phyloP scores from a whole-genome alignment of 2,888 invertebrate genomes.

The Erannis defoliaria region DNA sequence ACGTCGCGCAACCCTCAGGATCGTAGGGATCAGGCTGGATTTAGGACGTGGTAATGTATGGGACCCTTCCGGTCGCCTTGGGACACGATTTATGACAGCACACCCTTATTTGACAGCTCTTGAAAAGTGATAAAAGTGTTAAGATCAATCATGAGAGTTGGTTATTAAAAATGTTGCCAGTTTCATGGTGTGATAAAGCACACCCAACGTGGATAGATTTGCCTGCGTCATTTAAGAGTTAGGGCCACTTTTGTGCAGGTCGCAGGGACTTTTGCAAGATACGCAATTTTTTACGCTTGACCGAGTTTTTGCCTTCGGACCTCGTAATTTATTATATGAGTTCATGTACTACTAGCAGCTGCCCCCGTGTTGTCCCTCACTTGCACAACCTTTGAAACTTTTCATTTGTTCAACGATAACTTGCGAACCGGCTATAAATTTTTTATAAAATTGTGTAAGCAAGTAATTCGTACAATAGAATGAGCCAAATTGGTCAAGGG shows the following conservation, averaged over 20 bases:
- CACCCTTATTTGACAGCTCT: constrained; percentile 47
- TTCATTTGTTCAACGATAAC: too few relatives aligned
- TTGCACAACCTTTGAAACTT: too few relatives aligned
- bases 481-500: too few relatives aligned
- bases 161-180: constrained; percentile 31
- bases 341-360: too few relatives aligned
- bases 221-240: not conserved
- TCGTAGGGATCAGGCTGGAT: constrained; percentile 59
- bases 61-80: constrained; percentile 45
- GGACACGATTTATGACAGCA: constrained; percentile 46
- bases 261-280: not conserved
- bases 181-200: constrained; percentile 27
- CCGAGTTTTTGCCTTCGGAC: not conserved
- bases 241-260: constrained; percentile 17
- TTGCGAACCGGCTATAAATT: too few relatives aligned
- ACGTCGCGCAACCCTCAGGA: constrained; percentile 56
- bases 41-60: constrained; percentile 57
- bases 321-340: constrained; percentile 1
- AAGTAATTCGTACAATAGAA: too few relatives aligned
- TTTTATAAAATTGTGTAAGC: too few relatives aligned
- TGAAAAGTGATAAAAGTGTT: constrained; percentile 42
- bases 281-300: constrained; percentile 1
- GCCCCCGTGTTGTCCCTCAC: too few relatives aligned
- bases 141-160: constrained; percentile 36
- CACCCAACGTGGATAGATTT: constrained; percentile 10